Conservation (phyloP, 2,888 invertebrate species). For the Metallyticus violacea region DNA sequence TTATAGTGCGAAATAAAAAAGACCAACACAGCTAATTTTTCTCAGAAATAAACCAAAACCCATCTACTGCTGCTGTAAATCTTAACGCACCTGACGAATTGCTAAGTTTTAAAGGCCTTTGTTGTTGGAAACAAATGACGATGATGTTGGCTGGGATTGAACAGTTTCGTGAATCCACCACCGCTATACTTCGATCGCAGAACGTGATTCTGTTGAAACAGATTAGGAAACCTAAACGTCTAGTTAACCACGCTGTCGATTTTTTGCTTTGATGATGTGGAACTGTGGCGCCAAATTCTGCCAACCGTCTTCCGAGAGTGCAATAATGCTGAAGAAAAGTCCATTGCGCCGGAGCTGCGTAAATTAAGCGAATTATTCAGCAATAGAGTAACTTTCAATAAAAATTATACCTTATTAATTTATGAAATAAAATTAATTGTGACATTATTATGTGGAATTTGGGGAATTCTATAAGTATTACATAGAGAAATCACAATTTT, state of each 20-base stretch:
- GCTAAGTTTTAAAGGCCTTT: not conserved
- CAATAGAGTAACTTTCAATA: too few species aligned
- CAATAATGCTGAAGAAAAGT: too few species aligned
- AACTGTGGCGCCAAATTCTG: not conserved
- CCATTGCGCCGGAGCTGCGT: too few species aligned
- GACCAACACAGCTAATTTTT: not conserved
- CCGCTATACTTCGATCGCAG: not conserved
- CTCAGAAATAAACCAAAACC: not conserved
- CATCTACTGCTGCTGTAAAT: not conserved
- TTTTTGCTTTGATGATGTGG: not conserved
- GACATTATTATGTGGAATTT: too few species aligned
- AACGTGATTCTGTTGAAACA: not conserved
- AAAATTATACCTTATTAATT: too few species aligned
- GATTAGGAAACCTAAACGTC: not conserved
- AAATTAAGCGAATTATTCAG: too few species aligned
- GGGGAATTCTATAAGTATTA: too few species aligned
- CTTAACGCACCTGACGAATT: not conserved
- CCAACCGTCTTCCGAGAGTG: not conserved
- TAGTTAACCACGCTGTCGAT: not conserved
- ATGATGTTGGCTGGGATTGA: not conserved
- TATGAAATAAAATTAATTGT: too few species aligned
- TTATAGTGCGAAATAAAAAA: not conserved
- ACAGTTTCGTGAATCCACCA: not conserved
- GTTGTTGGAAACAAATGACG: not conserved
- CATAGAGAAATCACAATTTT: too few species aligned